Conservation (phyloP, 2,113 vertebrate genomes). For the Pangasianodon gigas region DNA sequence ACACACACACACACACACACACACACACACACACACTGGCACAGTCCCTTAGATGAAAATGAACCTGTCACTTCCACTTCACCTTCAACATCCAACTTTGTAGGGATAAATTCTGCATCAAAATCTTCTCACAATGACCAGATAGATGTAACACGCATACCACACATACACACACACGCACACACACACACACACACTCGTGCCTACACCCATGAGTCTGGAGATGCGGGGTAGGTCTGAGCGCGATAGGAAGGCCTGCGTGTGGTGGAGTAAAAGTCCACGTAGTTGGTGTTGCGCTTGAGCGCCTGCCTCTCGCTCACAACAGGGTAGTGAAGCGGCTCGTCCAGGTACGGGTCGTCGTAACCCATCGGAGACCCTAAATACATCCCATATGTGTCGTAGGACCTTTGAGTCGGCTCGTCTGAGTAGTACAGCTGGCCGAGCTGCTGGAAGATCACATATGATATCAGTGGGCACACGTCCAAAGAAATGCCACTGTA, state of each 20-base stretch:
- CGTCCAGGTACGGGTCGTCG: conserved; percentile 89
- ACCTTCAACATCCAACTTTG: neutral
- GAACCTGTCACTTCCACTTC: conserved; percentile 23
- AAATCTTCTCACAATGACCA: conserved; percentile 20
- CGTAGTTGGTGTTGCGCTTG: conserved; percentile 95
- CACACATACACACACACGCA: conserved; percentile 37
- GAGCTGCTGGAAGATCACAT: conserved; percentile 70
- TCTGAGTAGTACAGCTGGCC: conserved; percentile 89
- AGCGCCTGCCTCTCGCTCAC: conserved; percentile 82
- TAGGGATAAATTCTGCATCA: neutral
- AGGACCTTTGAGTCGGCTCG: conserved; percentile 87
- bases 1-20: neutral
- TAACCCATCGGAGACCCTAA: conserved; percentile 92
- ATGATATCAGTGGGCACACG: neutral
- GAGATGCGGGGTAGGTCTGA: conserved; percentile 94
- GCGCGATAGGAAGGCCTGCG: conserved; percentile 91
- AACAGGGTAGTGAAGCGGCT: conserved; percentile 83
- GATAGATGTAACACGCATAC: conserved; percentile 11
- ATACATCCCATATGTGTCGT: conserved; percentile 89
- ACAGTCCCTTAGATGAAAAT: conserved; percentile 36
- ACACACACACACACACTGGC: neutral
- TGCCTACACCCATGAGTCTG: conserved; percentile 95
- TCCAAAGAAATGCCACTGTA: neutral
- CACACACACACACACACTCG: conserved; percentile 49
- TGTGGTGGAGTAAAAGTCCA: conserved; percentile 98